Base-by-base conservation (phyloP, 2,113 vertebrate genomes). In the Tyrannus savana region DNA sequence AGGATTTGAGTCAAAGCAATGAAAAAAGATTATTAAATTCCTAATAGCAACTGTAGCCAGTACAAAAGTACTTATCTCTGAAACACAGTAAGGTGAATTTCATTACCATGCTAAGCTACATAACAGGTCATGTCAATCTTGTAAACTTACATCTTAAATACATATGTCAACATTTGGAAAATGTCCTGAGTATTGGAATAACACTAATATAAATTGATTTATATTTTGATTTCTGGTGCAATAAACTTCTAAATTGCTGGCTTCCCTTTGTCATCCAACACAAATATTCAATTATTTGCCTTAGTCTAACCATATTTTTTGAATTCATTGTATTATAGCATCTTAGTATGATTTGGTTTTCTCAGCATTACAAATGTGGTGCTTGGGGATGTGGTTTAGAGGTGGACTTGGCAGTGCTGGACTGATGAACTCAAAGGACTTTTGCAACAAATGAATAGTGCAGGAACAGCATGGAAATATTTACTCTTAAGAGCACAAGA, bases 31-130 rank as follows among this genome's bases (percentile, higher is more conserved):
- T 3, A n/a, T n/a, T n/a, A 5, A 44, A 47, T 37, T 80, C 11
- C 35, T 49, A 63, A 49, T 4, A 39, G 14, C 47, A 47, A 3
- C 17, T 41, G 12, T 3, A 41, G 15, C 14, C 42, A 83, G 42
- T 12, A 49, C 5, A 84, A 24, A 90, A 66, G 37, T n/a, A n/a
- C 2, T 55, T 47, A 46, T 5, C 27, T 77, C 59, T 81, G 42
- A 55, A 56, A 55, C 39, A 67, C 8, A 55, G 6, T 25, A 33
- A 66, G 49, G 13, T 59, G 30, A 83, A 23, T 25, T 72, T 41
- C 39, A 23, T 76, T 62, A 42, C 12, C 37, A 7, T 46, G 33
- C 9, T 59, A 50, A 39, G 0, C 0, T 6, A 19, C 9, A 7
- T 17, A 69, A 39, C 12, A 64, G 37, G 30, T 42, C 3, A 1